phyloP scores from a whole-genome alignment of 2,888 invertebrate species.

The Plusia festucae region DNA sequence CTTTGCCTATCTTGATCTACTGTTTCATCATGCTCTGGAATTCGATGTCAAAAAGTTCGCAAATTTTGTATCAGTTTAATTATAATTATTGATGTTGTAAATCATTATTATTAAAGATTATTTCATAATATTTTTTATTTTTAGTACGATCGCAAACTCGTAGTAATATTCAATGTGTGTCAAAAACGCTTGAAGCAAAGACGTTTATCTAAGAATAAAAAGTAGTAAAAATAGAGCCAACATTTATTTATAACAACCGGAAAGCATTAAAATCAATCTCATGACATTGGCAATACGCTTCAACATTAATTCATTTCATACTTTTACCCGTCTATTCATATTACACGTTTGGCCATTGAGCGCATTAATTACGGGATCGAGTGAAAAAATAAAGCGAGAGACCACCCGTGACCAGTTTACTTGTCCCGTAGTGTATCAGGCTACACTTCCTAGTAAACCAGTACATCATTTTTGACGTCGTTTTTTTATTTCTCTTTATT shows the following conservation, averaged over 20 bases:
- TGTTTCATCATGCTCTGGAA: conserved; percentile 28
- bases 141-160: too few relatives aligned
- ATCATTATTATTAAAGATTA: too few relatives aligned
- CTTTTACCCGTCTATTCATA: conserved; percentile 58
- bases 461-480: conserved; percentile 44
- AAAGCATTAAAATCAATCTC: neutral
- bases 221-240: neutral
- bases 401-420: conserved; percentile 79
- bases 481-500: conserved; percentile 41
- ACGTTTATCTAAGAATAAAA: neutral
- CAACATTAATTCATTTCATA: conserved; percentile 31
- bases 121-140: too few relatives aligned
- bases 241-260: neutral
- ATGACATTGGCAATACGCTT: conserved; percentile 10
- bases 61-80: conserved; percentile 24
- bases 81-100: conserved; percentile 10
- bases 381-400: conserved; percentile 61
- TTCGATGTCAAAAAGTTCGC: conserved; percentile 29
- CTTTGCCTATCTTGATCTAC: conserved; percentile 50
- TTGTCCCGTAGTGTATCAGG: conserved; percentile 72
- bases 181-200: neutral
- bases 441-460: conserved; percentile 70
- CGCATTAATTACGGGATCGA: conserved; percentile 78
- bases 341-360: conserved; percentile 60
- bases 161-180: too few relatives aligned